A percentile compares a stretch with the other conserved stretches of the same genome.
phyloP scores from a whole-genome alignment of 2,888 invertebrate species.

The Caradrina kadenii region DNA sequence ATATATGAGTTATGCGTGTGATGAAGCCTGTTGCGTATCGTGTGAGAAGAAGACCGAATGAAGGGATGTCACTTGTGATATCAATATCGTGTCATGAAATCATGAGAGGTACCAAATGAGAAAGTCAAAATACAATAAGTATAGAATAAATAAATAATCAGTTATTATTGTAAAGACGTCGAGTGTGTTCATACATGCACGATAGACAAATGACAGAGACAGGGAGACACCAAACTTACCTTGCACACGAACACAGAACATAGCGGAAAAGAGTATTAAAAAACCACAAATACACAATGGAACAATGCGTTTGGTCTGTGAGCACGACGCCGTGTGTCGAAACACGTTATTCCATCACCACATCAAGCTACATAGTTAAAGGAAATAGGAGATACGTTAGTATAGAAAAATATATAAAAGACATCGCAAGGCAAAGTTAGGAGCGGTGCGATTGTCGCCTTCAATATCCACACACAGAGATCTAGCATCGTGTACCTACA shows the following conservation, averaged over 20 bases:
- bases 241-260: conserved; percentile 74
- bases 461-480: conserved; percentile 83
- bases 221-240: conserved; percentile 88
- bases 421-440: conserved; percentile 88
- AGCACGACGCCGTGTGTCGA: conserved; percentile 58
- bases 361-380: conserved; percentile 84
- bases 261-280: conserved; percentile 74
- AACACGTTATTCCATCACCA: conserved; percentile 85
- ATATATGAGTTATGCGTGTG: conserved; percentile 72
- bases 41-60: conserved; percentile 75
- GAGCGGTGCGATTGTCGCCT: conserved; percentile 88
- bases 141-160: conserved; percentile 72
- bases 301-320: conserved; percentile 81
- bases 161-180: conserved; percentile 71
- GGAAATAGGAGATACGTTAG: conserved; percentile 81
- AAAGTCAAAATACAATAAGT: conserved; percentile 78
- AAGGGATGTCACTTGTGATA: conserved; percentile 76
- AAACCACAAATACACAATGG: conserved; percentile 76
- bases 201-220: conserved; percentile 81
- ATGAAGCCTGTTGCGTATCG: conserved; percentile 76
- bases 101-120: conserved; percentile 84
- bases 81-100: conserved; percentile 81
- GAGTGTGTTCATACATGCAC: conserved; percentile 83
- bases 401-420: conserved; percentile 80
- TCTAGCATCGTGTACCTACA: conserved; percentile 75